Conservation (phyloP, 2,888 invertebrate genomes). For the Zeuzera pyrina region DNA sequence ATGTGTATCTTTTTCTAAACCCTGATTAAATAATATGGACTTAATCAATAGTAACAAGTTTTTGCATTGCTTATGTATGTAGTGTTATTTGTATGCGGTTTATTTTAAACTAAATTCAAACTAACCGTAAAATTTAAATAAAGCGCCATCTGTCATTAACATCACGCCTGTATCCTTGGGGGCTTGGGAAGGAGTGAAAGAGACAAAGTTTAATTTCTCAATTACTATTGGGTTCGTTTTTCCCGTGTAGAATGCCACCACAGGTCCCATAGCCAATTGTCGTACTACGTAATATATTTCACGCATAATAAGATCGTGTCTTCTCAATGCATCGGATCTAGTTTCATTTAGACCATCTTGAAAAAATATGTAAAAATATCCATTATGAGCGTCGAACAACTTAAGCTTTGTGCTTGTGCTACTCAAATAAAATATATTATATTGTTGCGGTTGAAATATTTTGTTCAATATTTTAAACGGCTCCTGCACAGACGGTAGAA, state of each 20-base stretch:
- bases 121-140: too few species aligned
- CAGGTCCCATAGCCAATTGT: constrained; percentile 22
- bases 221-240: constrained; percentile 32
- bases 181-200: too few species aligned
- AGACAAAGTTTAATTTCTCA: constrained; percentile 16
- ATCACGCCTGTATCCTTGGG: too few species aligned
- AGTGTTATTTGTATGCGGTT: too few species aligned
- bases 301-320: constrained; percentile 39
- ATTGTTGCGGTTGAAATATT: constrained; percentile 20
- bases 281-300: constrained; percentile 28
- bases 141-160: too few species aligned
- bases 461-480: constrained; percentile 29
- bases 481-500: constrained; percentile 33
- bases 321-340: constrained; percentile 22
- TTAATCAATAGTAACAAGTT: too few species aligned
- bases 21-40: too few species aligned
- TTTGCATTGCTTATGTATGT: too few species aligned
- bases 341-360: constrained; percentile 27
- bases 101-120: too few species aligned
- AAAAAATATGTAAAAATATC: constrained; percentile 42
- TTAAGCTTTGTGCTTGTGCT: constrained; percentile 20
- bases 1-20: too few species aligned
- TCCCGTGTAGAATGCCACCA: constrained; percentile 48
- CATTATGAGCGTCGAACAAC: constrained; percentile 21
- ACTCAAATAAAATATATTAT: constrained; percentile 27